Evolutionary conservation across 1,140 invertebrate genomes (phyloP).

Genomic region (Schlechtendalia chinensis): DNA sequence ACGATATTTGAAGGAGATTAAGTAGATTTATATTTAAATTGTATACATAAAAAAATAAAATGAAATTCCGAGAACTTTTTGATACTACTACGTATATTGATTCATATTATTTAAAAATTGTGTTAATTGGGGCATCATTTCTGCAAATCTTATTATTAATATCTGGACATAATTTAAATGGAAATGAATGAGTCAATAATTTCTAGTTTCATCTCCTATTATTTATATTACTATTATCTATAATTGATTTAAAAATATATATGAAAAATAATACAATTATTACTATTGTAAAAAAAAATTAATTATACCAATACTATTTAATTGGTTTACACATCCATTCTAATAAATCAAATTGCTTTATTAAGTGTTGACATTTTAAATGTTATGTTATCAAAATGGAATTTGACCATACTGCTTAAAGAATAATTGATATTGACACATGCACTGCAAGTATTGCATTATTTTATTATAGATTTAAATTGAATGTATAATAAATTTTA

Average conservation of each 20-base stretch:
- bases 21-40: too few relatives aligned
- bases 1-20: too few relatives aligned
- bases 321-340: neutral
- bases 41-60: too few relatives aligned
- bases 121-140: neutral
- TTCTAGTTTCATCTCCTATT: neutral
- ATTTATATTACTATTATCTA: too few relatives aligned
- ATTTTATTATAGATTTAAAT: neutral
- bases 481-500: neutral
- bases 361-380: neutral
- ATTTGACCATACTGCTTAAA: neutral
- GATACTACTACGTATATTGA: neutral
- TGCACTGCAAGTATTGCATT: neutral
- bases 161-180: neutral
- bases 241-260: neutral
- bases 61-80: too few relatives aligned
- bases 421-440: neutral
- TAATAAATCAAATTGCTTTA: neutral
- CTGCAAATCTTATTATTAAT: neutral
- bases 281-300: neutral
- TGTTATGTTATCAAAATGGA: slow-evolving; percentile 5
- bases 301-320: neutral
- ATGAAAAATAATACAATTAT: neutral
- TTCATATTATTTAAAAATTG: neutral
- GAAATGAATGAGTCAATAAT: neutral